Base-by-base conservation (phyloP, 2,797 vertebrate species). In the Austrolebias charrua region DNA sequence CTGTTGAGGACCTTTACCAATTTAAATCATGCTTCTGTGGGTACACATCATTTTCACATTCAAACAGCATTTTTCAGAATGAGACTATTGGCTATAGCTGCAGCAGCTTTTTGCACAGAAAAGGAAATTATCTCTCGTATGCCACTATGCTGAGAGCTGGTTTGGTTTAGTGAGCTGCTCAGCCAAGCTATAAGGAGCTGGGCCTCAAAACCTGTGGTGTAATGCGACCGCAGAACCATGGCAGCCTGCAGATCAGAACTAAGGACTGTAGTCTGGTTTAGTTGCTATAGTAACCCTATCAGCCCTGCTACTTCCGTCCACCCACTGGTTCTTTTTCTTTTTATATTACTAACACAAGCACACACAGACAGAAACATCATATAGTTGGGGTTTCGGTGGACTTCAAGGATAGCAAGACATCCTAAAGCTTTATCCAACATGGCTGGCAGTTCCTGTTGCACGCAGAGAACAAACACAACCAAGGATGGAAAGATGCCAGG, bases 201-300 rank as follows among this genome's bases (percentile, higher is more conserved):
- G 73, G 73, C 60, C 65, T 56, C 33, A 44, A 62, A 60, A 60
- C 56, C 60, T 61, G 59, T 35, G 42, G 60, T 29, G 47, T 58
- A 46, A 71, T 0, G 13, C 69, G 75, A 70, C 69, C 63, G 64
- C 73, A 73, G 69, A 66, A 72, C 43, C 50, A 47, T 2, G 51
- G 62, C 55, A 82, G 79, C 71, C 60, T 55, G 67, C 55, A 68
- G 66, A 82, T 70, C 67, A 75, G 55, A 61, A 63, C 75, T 69
- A 61, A 81, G 69, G 35, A 40, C 53, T 70, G 38, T 63, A 72
- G 75, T 81, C 77, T 73, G 57, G 70, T 85, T 83, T 73, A 73
- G 76, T 88, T 77, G 47, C 79, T 71, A 85, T 74, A 73, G 77
- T 63, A 85, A 87, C 78, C 71, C 72, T 55, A 74, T 70, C 62